These are phyloP conservation scores for Asteroscopus sphinx DNA, from an alignment of 2,888 invertebrate genomes.

Conservation along the genomic window DNA sequence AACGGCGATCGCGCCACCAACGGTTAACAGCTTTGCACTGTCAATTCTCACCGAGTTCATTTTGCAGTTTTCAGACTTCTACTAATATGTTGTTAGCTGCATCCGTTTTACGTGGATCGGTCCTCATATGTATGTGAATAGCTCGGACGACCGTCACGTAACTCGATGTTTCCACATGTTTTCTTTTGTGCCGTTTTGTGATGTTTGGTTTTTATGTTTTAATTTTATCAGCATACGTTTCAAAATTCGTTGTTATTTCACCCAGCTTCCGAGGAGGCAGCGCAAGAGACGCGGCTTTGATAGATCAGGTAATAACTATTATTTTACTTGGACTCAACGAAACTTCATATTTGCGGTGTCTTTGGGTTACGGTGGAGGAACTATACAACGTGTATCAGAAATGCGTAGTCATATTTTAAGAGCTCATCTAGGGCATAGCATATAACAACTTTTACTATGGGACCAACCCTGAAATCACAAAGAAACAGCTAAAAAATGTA, in stretches of 20 bases:
- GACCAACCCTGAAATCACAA: too few species aligned
- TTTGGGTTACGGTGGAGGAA: conserved; percentile 67
- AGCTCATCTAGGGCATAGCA: too few species aligned
- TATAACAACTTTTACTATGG: too few species aligned
- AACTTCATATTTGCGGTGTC: conserved; percentile 64
- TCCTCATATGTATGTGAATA: conserved; percentile 43
- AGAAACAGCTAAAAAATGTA: too few species aligned
- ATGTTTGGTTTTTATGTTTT: conserved; percentile 87
- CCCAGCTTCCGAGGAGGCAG: conserved; percentile 90
- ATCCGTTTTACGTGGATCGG: conserved; percentile 73
- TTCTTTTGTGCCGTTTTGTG: conserved; percentile 88
- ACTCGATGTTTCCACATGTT: conserved; percentile 72
- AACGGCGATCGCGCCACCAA: conserved; percentile 56
- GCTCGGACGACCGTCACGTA: conserved; percentile 61
- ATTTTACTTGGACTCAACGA: conserved; percentile 83
- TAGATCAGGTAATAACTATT: conserved; percentile 88
- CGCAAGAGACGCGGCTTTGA: conserved; percentile 90
- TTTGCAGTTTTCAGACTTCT: conserved; percentile 86
- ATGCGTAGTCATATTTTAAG: too few species aligned
- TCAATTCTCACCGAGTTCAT: conserved; percentile 85
- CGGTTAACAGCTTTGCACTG: conserved; percentile 84
- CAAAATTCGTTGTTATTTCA: conserved; percentile 89
- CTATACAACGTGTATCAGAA: too few species aligned
- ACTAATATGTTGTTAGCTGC: conserved; percentile 82
- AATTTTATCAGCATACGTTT: conserved; percentile 85